Evolutionary conservation across 2,113 vertebrate genomes (phyloP).

Genomic region (Gobius niger): DNA sequence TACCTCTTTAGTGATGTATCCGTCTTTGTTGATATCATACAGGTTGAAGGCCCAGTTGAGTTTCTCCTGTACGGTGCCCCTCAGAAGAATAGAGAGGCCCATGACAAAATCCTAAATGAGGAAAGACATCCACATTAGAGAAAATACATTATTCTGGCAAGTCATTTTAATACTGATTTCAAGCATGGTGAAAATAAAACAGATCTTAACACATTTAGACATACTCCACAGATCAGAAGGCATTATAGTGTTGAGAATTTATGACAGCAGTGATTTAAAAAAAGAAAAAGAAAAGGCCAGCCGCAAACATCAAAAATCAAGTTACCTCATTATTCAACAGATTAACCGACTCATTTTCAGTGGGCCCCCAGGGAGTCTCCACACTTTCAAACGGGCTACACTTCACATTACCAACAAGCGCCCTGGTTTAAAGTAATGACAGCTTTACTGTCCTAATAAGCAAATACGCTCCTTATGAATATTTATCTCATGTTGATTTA

Average conservation of each 20-base stretch:
- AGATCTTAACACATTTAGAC: neutral
- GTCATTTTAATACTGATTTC: neutral
- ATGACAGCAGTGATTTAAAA: too few relatives aligned
- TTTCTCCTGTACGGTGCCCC: constrained; percentile 95
- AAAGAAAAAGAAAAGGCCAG: too few relatives aligned
- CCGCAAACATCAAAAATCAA: constrained; percentile 25
- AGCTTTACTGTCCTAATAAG: constrained; percentile 57
- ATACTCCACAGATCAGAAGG: constrained; percentile 1
- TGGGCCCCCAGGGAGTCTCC: neutral
- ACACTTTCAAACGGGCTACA: constrained; percentile 10
- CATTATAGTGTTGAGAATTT: constrained; percentile 5
- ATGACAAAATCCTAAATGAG: constrained; percentile 90
- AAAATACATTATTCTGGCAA: neutral
- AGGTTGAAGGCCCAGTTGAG: constrained; percentile 99
- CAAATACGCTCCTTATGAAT: constrained; percentile 58
- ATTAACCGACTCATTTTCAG: constrained; percentile 28
- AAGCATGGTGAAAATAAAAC: neutral
- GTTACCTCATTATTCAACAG: constrained; percentile 42
- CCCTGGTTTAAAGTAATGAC: constrained; percentile 24
- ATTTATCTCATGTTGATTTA: constrained; percentile 50
- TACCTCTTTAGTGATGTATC: constrained; percentile 98
- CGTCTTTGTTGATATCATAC: constrained; percentile 99
- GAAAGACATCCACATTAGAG: constrained; percentile 13
- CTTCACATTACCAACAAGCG: constrained; percentile 12
- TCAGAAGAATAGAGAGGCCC: constrained; percentile 94